These are phyloP conservation scores for Falco rusticolus DNA, from an alignment of 2,797 vertebrate genomes.

Conservation along the genomic window DNA sequence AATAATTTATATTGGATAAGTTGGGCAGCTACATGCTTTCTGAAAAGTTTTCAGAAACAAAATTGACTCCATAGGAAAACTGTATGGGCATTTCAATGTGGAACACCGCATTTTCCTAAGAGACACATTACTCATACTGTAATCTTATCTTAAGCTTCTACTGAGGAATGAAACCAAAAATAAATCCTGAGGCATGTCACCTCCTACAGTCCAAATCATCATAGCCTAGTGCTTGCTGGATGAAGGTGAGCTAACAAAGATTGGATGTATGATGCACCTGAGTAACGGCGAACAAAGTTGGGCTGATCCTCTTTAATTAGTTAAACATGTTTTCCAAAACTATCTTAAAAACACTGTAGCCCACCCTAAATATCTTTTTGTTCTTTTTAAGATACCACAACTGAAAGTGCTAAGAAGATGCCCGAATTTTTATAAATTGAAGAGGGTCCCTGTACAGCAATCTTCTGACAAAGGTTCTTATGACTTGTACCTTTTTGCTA, in stretches of 20 bases:
- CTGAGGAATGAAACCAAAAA: neutral
- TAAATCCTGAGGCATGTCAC: neutral
- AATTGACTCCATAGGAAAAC: neutral
- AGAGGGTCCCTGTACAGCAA: neutral
- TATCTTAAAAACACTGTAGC: neutral
- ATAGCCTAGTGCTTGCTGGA: neutral
- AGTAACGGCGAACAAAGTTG: neutral
- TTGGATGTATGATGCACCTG: neutral
- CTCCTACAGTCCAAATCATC: neutral
- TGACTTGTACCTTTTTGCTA: neutral
- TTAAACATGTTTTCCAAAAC: neutral
- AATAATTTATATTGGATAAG: neutral
- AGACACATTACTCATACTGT: neutral
- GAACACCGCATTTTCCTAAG: neutral
- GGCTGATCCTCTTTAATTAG: neutral
- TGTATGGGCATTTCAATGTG: neutral
- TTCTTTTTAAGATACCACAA: neutral
- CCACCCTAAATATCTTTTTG: neutral
- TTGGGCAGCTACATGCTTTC: neutral
- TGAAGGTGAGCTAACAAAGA: neutral
- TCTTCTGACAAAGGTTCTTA: neutral
- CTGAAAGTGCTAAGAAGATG: neutral
- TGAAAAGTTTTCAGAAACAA: neutral
- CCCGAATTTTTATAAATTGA: neutral
- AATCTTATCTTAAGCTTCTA: neutral